These are phyloP conservation scores for Drosophila bifasciata DNA, from an alignment of 1,140 invertebrate species.

Conservation along the genomic window DNA sequence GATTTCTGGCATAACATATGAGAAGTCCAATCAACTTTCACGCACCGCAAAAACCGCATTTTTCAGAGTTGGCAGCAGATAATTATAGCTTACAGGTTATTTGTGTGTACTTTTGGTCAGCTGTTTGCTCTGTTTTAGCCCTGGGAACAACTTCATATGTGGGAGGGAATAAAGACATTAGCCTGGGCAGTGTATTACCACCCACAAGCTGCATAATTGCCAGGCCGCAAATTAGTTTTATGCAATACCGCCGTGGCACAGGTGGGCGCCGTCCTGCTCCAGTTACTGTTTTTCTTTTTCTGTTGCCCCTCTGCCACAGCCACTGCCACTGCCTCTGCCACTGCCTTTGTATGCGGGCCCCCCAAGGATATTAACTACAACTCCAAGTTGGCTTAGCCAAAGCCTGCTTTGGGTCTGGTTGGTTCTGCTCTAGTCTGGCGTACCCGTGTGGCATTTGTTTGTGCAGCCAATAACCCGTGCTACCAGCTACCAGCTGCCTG, in stretches of 20 bases:
- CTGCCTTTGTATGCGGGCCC: slow-evolving; percentile 24
- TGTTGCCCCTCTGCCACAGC: not conserved
- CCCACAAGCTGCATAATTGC: slow-evolving; percentile 41
- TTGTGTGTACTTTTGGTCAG: slow-evolving; percentile 33
- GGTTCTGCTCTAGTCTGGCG: not conserved
- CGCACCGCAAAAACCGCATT: not conserved
- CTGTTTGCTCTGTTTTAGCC: slow-evolving; percentile 37
- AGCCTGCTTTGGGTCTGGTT: not conserved
- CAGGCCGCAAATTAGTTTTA: slow-evolving; percentile 79
- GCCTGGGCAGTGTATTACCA: slow-evolving; percentile 11
- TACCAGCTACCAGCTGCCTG: slow-evolving; percentile 23
- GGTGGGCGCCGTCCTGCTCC: not conserved
- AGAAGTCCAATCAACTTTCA: slow-evolving; percentile 34
- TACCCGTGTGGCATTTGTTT: slow-evolving; percentile 23
- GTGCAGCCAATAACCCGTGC: slow-evolving; percentile 42
- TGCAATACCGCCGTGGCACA: slow-evolving; percentile 31
- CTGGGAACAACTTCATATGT: slow-evolving; percentile 33
- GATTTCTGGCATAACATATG: slow-evolving; percentile 7
- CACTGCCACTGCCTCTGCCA: too few species aligned
- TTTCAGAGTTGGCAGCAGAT: not conserved
- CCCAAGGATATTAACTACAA: slow-evolving; percentile 49
- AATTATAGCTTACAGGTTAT: slow-evolving; percentile 17
- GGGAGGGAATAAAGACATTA: slow-evolving; percentile 56
- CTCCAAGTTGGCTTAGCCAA: slow-evolving; percentile 45
- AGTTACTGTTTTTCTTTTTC: slow-evolving; percentile 4